Evolutionary conservation across 2,888 invertebrate species (phyloP).

Genomic region (Yponomeuta malinellus): DNA sequence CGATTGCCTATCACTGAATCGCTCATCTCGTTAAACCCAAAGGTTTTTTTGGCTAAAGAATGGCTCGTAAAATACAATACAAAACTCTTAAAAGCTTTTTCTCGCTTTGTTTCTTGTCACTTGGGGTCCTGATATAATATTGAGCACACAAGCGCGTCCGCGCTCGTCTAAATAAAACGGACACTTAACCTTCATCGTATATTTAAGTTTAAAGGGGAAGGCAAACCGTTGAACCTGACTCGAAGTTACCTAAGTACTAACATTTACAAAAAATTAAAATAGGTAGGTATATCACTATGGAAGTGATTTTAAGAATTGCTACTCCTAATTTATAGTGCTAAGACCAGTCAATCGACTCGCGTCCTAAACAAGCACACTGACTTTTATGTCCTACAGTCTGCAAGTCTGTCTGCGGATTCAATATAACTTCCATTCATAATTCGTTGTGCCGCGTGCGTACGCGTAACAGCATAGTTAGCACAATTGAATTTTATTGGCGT

Average conservation of each 20-base stretch:
- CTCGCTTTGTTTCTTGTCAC: slow-evolving; percentile 39
- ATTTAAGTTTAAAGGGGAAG: slow-evolving; percentile 45
- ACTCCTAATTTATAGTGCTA: too few relatives aligned
- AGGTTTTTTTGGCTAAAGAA: slow-evolving; percentile 29
- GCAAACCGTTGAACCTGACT: slow-evolving; percentile 51
- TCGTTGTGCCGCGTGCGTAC: slow-evolving; percentile 5
- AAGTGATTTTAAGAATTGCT: too few relatives aligned
- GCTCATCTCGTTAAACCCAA: slow-evolving; percentile 29
- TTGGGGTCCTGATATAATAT: slow-evolving; percentile 40
- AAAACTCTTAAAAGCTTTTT: slow-evolving; percentile 29
- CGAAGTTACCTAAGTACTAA: neutral
- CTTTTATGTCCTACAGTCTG: slow-evolving; percentile 7
- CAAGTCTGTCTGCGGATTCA: slow-evolving; percentile 43
- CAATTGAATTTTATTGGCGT: slow-evolving; percentile 9
- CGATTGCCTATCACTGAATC: slow-evolving; percentile 24
- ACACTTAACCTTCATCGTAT: slow-evolving; percentile 67
- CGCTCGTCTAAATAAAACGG: slow-evolving; percentile 60
- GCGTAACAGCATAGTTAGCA: neutral
- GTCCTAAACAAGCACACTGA: too few relatives aligned
- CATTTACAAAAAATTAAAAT: neutral
- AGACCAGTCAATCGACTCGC: too few relatives aligned
- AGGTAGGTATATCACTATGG: too few relatives aligned
- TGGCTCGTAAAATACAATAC: slow-evolving; percentile 32
- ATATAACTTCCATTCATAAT: slow-evolving; percentile 48
- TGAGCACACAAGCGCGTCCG: slow-evolving; percentile 45